phyloP scores from a whole-genome alignment of 2,113 vertebrate species.

The Struthidea cinerea region DNA sequence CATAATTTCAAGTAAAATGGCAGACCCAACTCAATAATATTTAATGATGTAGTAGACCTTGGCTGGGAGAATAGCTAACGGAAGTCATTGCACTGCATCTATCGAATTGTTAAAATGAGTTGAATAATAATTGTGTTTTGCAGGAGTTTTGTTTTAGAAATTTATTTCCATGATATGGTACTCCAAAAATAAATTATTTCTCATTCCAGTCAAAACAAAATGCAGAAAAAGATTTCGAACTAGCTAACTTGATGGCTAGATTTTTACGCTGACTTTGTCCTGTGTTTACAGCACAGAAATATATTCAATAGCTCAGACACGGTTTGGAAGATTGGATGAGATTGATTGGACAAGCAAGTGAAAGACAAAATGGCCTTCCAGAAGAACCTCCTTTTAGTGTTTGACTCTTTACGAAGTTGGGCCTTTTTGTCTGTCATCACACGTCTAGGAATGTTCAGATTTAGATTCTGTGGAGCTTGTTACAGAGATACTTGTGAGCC shows the following conservation, averaged over 20 bases:
- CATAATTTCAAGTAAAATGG: conserved; percentile 75
- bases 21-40: conserved; percentile 74
- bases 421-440: background rate
- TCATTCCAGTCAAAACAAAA: background rate
- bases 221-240: background rate
- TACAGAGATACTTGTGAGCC: background rate
- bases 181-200: background rate
- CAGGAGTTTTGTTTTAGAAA: conserved; percentile 43
- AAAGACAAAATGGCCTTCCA: background rate
- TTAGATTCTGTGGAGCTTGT: accelerated
- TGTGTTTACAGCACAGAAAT: background rate
- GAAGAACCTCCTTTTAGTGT: background rate
- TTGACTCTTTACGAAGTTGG: background rate
- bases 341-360: background rate
- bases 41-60: conserved; percentile 70
- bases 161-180: conserved; percentile 17
- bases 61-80: conserved; percentile 38
- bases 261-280: background rate
- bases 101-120: conserved; percentile 60
- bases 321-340: background rate
- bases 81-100: conserved; percentile 62
- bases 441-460: background rate
- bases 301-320: background rate
- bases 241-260: background rate
- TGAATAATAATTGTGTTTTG: conserved; percentile 55